Base-by-base conservation (phyloP, 23 tunicate species). In the Clavelina lepadiformis region DNA sequence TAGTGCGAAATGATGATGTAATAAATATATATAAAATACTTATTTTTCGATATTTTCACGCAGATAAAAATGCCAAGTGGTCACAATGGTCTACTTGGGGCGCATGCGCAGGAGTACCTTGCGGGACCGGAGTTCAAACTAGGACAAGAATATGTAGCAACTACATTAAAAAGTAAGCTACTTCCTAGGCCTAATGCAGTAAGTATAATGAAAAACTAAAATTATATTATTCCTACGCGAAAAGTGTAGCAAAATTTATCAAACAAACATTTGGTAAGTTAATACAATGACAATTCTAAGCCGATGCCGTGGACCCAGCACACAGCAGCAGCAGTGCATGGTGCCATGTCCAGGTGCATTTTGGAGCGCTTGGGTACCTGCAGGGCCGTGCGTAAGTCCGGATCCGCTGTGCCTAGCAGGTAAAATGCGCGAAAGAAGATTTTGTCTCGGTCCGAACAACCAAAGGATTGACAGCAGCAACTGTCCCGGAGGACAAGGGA, bases 11-110 rank as follows among this genome's bases (percentile, higher is more conserved):
- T n/a, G n/a, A n/a, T n/a, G n/a, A n/a, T n/a, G n/a, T n/a, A n/a
- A n/a, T n/a, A n/a, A n/a, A n/a, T n/a, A n/a, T n/a, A n/a, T n/a
- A n/a, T n/a, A n/a, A n/a, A n/a, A n/a, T n/a, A n/a, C n/a, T n/a
- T n/a, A n/a, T n/a, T n/a, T n/a, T n/a, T n/a, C n/a, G n/a, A n/a
- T n/a, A n/a, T 41, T 41, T 41, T 41, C 49, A 41, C 11, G 11
- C 15, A 41, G 49, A 41, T 41, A 11, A 11, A 41, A 15, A 41
- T 11, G 15, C 15, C 15, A 20, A 5, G 21, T 52, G 58, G 58
- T 8, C 20, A 52, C 28, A 52, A 52, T 52, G 58, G 58, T 26
- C 28, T 5, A 19, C 6, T 5, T 52, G 58, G 58, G 58, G 58
- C 21, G 24, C 21, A 8, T 52, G 58, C 58, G 20, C 24, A 7